A percentile compares a stretch with the other conserved stretches of the same genome.
Evolutionary conservation across 2,113 vertebrate genomes (phyloP).

Genomic region (Lycaon pictus): DNA sequence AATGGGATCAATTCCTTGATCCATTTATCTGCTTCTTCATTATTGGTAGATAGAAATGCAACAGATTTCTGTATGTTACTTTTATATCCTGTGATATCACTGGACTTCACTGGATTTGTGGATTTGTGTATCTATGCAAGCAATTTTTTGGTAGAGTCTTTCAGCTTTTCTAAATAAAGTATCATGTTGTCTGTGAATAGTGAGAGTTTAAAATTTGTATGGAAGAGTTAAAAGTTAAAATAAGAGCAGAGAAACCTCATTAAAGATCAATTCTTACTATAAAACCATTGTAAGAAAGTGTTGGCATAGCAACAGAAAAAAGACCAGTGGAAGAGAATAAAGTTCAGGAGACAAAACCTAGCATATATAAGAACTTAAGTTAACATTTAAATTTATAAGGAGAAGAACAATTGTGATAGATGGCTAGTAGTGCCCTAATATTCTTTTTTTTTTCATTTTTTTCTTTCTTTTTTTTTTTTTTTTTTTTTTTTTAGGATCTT

Average conservation of each 20-base stretch:
- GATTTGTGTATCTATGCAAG: not conserved
- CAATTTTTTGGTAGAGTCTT: not conserved
- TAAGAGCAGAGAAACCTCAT: not conserved
- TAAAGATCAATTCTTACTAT: not conserved
- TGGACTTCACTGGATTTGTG: not conserved
- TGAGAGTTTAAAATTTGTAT: not conserved
- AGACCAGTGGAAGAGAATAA: not conserved
- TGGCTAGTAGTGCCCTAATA: not conserved
- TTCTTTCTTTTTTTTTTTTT: not conserved
- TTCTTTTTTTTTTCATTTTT: not conserved
- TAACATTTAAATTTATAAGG: not conserved
- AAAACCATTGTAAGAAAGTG: not conserved
- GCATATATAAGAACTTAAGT: not conserved
- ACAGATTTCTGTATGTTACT: not conserved
- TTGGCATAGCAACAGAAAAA: not conserved
- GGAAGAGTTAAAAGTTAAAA: not conserved
- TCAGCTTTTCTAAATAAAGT: not conserved
- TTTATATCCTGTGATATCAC: not conserved
- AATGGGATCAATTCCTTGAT: not conserved
- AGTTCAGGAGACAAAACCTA: not conserved
- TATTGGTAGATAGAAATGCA: not conserved
- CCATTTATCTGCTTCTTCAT: not conserved
- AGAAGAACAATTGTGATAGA: not conserved
- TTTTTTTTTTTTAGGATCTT: no score
- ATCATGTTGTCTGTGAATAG: not conserved